These are phyloP conservation scores for Dicrurus megarhynchus DNA, from an alignment of 2,113 vertebrate genomes.

Conservation along the genomic window DNA sequence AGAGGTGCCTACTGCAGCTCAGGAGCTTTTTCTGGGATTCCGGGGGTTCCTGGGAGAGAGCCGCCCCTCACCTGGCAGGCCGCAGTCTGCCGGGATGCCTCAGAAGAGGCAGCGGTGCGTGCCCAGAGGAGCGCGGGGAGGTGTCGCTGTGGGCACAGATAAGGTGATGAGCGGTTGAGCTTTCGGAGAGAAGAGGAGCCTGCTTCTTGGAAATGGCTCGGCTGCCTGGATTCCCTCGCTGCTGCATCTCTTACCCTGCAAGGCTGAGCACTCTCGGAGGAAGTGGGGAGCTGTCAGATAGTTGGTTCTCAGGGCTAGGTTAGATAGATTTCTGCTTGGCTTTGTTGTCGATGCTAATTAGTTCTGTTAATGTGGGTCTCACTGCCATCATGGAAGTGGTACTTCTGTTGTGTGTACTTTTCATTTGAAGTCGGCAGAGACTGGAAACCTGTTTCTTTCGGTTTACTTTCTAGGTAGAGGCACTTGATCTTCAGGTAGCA, in stretches of 20 bases:
- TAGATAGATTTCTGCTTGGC: background rate
- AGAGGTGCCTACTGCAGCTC: background rate
- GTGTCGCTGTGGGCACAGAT: background rate
- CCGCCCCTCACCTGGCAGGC: background rate
- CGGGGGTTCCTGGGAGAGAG: background rate
- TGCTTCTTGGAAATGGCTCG: conserved; percentile 72
- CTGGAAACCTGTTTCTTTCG: background rate
- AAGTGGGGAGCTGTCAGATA: conserved; percentile 68
- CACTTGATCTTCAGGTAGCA: background rate
- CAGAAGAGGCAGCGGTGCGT: background rate
- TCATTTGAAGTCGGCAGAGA: background rate
- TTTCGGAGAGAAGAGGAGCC: conserved; percentile 15
- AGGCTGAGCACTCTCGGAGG: conserved; percentile 63
- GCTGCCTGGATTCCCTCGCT: conserved; percentile 61
- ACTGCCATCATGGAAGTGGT: conserved; percentile 7
- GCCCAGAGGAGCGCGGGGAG: background rate
- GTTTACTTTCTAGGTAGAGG: conserved; percentile 37
- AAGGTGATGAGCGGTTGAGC: conserved; percentile 42
- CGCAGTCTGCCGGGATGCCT: background rate
- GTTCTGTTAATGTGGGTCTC: background rate
- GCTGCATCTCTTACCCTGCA: background rate
- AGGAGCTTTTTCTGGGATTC: background rate
- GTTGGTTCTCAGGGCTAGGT: conserved; percentile 43
- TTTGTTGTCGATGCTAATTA: background rate
- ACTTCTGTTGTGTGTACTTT: background rate